phyloP scores from a whole-genome alignment of 2,888 invertebrate species.

The Sturmia bella region DNA sequence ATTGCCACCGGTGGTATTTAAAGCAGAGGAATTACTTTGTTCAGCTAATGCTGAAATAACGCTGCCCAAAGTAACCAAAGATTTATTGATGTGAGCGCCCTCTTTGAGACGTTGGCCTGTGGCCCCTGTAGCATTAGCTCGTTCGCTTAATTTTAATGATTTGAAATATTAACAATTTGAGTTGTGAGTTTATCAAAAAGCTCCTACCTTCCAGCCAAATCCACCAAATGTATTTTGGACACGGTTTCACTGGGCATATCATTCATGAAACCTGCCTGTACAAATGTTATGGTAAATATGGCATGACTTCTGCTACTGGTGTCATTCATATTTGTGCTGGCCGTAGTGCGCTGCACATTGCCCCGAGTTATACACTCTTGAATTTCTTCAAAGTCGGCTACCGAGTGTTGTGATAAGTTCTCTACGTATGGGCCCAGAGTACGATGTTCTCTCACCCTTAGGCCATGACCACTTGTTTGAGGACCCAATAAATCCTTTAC shows the following conservation, averaged over 20 bases:
- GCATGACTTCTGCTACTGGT: constrained; percentile 95
- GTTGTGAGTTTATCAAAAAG: neutral
- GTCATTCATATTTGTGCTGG: constrained; percentile 95
- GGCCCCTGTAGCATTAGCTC: constrained; percentile 94
- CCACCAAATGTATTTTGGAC: constrained; percentile 94
- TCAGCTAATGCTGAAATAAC: constrained; percentile 94
- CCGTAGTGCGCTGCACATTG: constrained; percentile 91
- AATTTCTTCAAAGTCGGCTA: constrained; percentile 93
- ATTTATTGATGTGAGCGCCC: constrained; percentile 95
- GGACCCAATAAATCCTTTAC: constrained; percentile 87
- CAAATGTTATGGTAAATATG: constrained; percentile 94
- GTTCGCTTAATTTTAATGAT: constrained; percentile 84
- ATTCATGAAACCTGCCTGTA: constrained; percentile 92
- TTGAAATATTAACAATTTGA: constrained; percentile 25
- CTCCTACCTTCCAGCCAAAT: constrained; percentile 91
- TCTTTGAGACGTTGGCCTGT: constrained; percentile 94
- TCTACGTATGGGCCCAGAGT: constrained; percentile 92
- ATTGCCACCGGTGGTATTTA: constrained; percentile 74
- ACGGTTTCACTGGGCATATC: constrained; percentile 94
- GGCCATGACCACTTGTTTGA: constrained; percentile 85
- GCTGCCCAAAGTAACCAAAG: constrained; percentile 92
- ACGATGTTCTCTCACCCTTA: constrained; percentile 91
- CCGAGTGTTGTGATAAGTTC: constrained; percentile 91
- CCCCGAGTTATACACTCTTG: constrained; percentile 91
- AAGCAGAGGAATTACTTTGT: constrained; percentile 82